Evolutionary conservation across 2,888 invertebrate genomes (phyloP), one percentile per base, ranked within the genome.

Genomic region (Euspilapteryx auroguttella): DNA sequence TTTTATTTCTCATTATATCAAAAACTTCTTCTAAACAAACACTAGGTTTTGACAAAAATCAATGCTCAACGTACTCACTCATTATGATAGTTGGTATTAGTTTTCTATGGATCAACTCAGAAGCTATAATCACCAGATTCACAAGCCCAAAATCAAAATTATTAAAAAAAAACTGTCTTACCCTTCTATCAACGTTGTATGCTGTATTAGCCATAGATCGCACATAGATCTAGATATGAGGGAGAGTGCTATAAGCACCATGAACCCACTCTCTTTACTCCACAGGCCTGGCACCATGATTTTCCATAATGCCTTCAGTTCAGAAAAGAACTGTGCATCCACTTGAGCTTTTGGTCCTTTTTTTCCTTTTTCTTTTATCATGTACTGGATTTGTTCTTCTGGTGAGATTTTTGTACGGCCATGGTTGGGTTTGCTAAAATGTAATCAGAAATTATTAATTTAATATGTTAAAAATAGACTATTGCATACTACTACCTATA

Each of bases 191-290:
- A 89, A 80, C 2, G 98, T 98, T 8, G 92, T 90, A 55, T 90
- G 93, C 49, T 92, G 89, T 42, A 99, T 99, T 78, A 98, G 86
- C 95, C 96, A 99, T 29, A 99, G 81, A 65, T 99, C 99, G 50
- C 96, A 96, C 40, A 94, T 80, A 0, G 98, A 96, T 40, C 97
- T 80, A 2, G 90, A 85, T 12, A 96, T 80, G 23, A 99, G 77
- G 3, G 94, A 85, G 3, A 75, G 52, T 1, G 96, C 97, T 5
- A 94, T 85, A 13, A 92, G 55, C 8, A 80, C 35, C 48, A 92
- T 73, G 35, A 86, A 82, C 4, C 84, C 87, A 37, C 82, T 79
- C 65, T 95, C 95, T 32, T 85, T 69, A 8, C 86, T 82, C 59
- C 87, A 82, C 44, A 89, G 56, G 24, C 89, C 86, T 3, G 95